Evolutionary conservation across 2,888 invertebrate genomes (phyloP).

Genomic region (Cacoxenus indagator): DNA sequence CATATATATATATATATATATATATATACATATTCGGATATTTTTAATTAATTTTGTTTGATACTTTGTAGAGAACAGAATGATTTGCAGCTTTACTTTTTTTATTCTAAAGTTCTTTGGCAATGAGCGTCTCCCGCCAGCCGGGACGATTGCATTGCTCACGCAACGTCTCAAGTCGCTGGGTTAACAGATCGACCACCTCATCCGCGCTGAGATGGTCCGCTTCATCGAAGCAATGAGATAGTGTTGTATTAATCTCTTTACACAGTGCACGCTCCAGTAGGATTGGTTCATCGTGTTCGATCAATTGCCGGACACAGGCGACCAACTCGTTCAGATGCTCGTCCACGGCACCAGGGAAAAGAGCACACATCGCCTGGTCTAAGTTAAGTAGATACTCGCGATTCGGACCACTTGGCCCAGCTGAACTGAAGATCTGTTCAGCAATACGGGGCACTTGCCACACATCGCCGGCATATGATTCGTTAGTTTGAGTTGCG

Average conservation of each 20-base stretch:
- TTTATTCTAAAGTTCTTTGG: slow-evolving; percentile 32
- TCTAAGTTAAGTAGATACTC: slow-evolving; percentile 93
- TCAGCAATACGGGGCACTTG: slow-evolving; percentile 82
- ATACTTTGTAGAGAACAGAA: too few species aligned
- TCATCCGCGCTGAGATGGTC: not conserved
- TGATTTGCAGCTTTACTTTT: too few species aligned
- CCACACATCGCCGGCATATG: slow-evolving; percentile 78
- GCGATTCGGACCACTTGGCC: slow-evolving; percentile 91
- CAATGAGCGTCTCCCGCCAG: slow-evolving; percentile 52
- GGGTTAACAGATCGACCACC: not conserved
- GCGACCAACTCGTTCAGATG: slow-evolving; percentile 84
- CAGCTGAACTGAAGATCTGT: slow-evolving; percentile 80
- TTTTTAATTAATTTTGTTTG: too few species aligned
- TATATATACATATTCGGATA: too few species aligned
- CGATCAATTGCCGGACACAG: slow-evolving; percentile 69
- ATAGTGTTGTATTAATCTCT: slow-evolving; percentile 46
- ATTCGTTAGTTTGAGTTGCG: slow-evolving; percentile 84
- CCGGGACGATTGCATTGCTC: slow-evolving; percentile 45
- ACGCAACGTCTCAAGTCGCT: slow-evolving; percentile 45
- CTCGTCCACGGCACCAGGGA: slow-evolving; percentile 80
- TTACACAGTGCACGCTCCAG: slow-evolving; percentile 46
- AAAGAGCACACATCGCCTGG: slow-evolving; percentile 81
- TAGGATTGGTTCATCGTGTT: slow-evolving; percentile 42
- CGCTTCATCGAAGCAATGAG: slow-evolving; percentile 9
- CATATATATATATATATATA: too few species aligned